Percentiles rank a stretch among this genome's conserved stretches.
phyloP scores from a whole-genome alignment of 2,888 invertebrate genomes.

The Selenia dentaria region DNA sequence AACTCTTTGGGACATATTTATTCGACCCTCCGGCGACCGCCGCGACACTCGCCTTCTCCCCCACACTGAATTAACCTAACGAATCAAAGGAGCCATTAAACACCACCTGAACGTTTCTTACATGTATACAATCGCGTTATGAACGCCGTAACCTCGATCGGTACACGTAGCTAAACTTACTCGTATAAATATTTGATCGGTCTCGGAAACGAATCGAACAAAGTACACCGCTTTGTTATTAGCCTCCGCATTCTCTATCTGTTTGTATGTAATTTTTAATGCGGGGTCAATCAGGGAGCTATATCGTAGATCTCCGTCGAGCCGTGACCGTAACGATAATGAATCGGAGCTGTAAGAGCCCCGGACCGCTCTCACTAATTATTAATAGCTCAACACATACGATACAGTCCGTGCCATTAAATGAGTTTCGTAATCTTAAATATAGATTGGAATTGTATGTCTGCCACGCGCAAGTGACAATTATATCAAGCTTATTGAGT shows the following conservation, averaged over 20 bases:
- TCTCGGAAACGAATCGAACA: slow-evolving; percentile 72
- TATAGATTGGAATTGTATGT: slow-evolving; percentile 28
- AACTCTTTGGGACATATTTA: slow-evolving; percentile 85
- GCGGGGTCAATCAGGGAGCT: slow-evolving; percentile 83
- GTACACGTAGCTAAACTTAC: slow-evolving; percentile 53
- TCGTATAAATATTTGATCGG: slow-evolving; percentile 75
- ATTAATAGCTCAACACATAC: slow-evolving; percentile 73
- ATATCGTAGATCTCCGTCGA: slow-evolving; percentile 81
- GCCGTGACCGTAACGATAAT: slow-evolving; percentile 79
- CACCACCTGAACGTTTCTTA: slow-evolving; percentile 58
- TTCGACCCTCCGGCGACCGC: slow-evolving; percentile 83
- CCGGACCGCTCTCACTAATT: slow-evolving; percentile 84
- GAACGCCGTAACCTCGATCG: slow-evolving; percentile 67
- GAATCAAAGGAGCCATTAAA: slow-evolving; percentile 77
- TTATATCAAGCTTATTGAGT: slow-evolving; percentile 16
- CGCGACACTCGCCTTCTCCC: slow-evolving; percentile 57
- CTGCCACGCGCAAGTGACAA: slow-evolving; percentile 11
- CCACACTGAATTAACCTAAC: slow-evolving; percentile 78
- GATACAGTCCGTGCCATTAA: slow-evolving; percentile 51
- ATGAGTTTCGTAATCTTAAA: slow-evolving; percentile 44
- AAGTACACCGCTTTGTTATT: slow-evolving; percentile 60
- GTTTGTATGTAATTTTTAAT: slow-evolving; percentile 84
- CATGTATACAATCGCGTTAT: slow-evolving; percentile 68
- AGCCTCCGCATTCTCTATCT: slow-evolving; percentile 66
- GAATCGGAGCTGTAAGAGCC: slow-evolving; percentile 77